Percentiles rank a stretch among this genome's conserved stretches.
These are phyloP conservation scores for Podarcis lilfordi DNA, from an alignment of 2,797 vertebrate genomes.

Conservation along the genomic window DNA sequence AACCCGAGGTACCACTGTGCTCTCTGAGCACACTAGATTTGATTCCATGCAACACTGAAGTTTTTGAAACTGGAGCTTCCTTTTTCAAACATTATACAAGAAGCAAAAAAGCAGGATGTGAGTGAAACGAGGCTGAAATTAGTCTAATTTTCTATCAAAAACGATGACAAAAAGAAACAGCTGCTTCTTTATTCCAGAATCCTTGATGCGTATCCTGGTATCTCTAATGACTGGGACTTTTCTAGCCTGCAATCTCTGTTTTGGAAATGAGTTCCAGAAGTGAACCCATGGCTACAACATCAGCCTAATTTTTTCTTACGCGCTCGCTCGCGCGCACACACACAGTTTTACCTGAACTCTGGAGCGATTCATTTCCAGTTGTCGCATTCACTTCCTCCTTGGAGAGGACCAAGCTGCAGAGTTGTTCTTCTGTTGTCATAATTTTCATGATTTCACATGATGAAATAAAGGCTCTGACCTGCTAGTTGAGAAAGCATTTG, in stretches of 20 bases:
- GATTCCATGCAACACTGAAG: not conserved
- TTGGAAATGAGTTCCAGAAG: too few species aligned
- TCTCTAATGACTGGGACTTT: too few species aligned
- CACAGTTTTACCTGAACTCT: conserved; percentile 67
- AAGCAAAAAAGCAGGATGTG: not conserved
- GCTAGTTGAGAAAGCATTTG: conserved; percentile 40
- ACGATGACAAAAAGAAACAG: not conserved
- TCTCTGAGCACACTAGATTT: not conserved
- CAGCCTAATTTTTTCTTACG: too few species aligned
- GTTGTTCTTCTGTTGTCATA: conserved; percentile 79
- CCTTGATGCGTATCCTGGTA: too few species aligned
- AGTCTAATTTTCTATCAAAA: not conserved
- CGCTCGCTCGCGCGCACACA: accelerated
- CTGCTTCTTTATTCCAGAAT: too few species aligned
- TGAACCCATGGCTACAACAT: too few species aligned
- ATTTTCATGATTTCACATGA: conserved; percentile 78
- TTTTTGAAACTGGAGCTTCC: not conserved
- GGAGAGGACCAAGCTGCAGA: conserved; percentile 75
- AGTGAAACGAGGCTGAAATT: not conserved
- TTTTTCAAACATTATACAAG: not conserved
- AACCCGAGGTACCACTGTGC: too few species aligned
- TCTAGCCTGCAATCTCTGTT: too few species aligned
- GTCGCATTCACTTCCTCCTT: conserved; percentile 63
- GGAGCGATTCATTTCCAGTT: conserved; percentile 36
- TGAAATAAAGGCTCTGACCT: conserved; percentile 72